Conservation (phyloP, 2,113 vertebrate genomes). For the Petrocephalus microphthalmus region DNA sequence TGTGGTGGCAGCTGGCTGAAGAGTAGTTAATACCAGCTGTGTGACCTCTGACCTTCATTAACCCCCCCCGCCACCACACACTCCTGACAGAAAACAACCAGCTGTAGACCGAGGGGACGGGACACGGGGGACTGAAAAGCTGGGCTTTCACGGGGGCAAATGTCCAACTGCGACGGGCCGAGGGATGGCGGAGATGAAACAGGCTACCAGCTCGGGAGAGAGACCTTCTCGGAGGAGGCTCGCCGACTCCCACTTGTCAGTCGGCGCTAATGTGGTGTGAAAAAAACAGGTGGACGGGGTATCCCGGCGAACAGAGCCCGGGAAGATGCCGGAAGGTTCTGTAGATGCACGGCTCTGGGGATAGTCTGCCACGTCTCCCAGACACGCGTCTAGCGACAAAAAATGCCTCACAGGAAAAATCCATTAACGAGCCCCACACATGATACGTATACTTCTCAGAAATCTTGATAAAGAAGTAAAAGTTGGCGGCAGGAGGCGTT, state of each 20-base stretch:
- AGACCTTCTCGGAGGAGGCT: background rate
- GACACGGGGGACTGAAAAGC: background rate
- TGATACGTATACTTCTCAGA: background rate
- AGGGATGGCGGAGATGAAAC: background rate
- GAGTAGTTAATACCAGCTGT: slow-evolving; percentile 64
- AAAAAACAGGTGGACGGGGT: background rate
- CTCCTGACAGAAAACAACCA: slow-evolving; percentile 41
- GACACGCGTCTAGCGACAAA: background rate
- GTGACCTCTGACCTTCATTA: slow-evolving; percentile 39
- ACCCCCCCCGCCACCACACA: slow-evolving; percentile 23
- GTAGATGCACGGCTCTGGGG: background rate
- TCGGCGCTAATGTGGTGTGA: background rate
- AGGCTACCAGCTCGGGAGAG: background rate
- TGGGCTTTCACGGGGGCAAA: background rate
- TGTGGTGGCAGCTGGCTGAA: slow-evolving; percentile 61
- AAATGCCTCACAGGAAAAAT: background rate
- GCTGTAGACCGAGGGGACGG: slow-evolving; percentile 35
- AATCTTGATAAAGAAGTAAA: background rate
- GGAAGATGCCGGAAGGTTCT: background rate
- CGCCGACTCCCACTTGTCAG: background rate
- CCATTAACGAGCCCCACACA: background rate
- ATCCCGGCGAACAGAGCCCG: background rate
- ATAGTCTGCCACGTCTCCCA: background rate
- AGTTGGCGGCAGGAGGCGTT: background rate
- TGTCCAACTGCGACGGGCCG: background rate